These are phyloP conservation scores for Papilio aristodemus DNA, from an alignment of 1,140 invertebrate species.

Conservation along the genomic window DNA sequence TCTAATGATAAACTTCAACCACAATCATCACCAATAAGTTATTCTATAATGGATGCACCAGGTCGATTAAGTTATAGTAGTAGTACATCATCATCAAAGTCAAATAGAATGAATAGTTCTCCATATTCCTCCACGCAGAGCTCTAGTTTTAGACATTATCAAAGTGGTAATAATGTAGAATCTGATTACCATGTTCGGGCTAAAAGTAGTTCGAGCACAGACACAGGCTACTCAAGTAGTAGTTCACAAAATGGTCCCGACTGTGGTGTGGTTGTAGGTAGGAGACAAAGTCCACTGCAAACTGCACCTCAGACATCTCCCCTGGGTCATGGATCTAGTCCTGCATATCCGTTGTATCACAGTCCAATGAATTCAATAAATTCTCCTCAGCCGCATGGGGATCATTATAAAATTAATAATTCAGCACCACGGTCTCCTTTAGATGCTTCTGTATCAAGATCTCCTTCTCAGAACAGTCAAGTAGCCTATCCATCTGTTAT, in stretches of 20 bases:
- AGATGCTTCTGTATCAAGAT: slow-evolving; percentile 84
- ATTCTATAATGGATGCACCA: slow-evolving; percentile 86
- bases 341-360: slow-evolving; percentile 89
- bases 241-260: slow-evolving; percentile 84
- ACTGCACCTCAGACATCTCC: slow-evolving; percentile 84
- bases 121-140: slow-evolving; percentile 72
- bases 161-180: slow-evolving; percentile 81
- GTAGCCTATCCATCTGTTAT: slow-evolving; percentile 88
- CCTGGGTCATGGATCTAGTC: slow-evolving; percentile 85
- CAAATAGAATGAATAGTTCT: slow-evolving; percentile 64
- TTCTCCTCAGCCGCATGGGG: slow-evolving; percentile 84
- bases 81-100: slow-evolving; percentile 75
- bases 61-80: slow-evolving; percentile 82
- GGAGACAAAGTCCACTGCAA: slow-evolving; percentile 85
- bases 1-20: slow-evolving; percentile 80
- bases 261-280: slow-evolving; percentile 83
- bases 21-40: slow-evolving; percentile 88
- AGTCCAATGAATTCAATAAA: slow-evolving; percentile 88
- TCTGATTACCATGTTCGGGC: slow-evolving; percentile 84
- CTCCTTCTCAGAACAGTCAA: slow-evolving; percentile 82
- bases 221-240: slow-evolving; percentile 83
- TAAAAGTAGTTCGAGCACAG: slow-evolving; percentile 83
- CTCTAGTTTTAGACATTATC: slow-evolving; percentile 82
- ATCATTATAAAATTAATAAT: slow-evolving; percentile 81
- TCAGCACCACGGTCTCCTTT: slow-evolving; percentile 85